Percentiles rank a stretch among this genome's conserved stretches.
Conservation (phyloP, 2,113 vertebrate species). For the Ptychochromis oligacanthus region DNA sequence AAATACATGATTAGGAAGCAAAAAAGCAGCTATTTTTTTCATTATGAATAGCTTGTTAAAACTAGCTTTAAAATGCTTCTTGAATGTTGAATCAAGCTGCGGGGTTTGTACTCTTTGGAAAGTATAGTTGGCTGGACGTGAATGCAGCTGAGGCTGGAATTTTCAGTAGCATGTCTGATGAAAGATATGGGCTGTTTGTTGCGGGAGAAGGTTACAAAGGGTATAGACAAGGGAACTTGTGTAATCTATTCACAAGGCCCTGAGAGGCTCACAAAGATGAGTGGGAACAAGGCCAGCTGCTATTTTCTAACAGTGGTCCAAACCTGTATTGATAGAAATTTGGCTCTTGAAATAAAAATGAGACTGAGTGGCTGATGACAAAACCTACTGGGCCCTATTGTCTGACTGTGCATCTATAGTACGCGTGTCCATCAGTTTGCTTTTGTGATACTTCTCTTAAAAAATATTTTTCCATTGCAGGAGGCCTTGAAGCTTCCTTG, state of each 20-base stretch:
- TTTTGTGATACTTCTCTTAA: slow-evolving; percentile 32
- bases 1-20: neutral
- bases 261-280: slow-evolving; percentile 70
- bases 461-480: slow-evolving; percentile 37
- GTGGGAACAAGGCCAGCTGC: slow-evolving; percentile 67
- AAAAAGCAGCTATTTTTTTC: neutral
- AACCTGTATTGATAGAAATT: slow-evolving; percentile 61
- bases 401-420: slow-evolving; percentile 7
- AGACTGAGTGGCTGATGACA: slow-evolving; percentile 52
- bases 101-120: slow-evolving; percentile 21
- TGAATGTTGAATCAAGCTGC: slow-evolving; percentile 30
- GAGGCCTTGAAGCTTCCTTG: slow-evolving; percentile 47
- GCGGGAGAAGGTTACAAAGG: slow-evolving; percentile 32
- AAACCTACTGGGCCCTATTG: slow-evolving; percentile 32
- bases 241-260: slow-evolving; percentile 79
- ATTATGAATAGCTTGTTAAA: slow-evolving; percentile 23
- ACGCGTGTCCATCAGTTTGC: slow-evolving; percentile 11
- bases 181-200: slow-evolving; percentile 49
- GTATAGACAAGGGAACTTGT: slow-evolving; percentile 78
- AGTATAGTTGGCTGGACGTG: slow-evolving; percentile 31
- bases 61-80: slow-evolving; percentile 25
- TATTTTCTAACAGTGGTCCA: slow-evolving; percentile 68
- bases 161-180: slow-evolving; percentile 70
- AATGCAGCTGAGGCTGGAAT: slow-evolving; percentile 56
- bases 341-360: slow-evolving; percentile 61